These are phyloP conservation scores for Thunnus maccoyii DNA, from an alignment of 2,113 vertebrate genomes.

Conservation along the genomic window DNA sequence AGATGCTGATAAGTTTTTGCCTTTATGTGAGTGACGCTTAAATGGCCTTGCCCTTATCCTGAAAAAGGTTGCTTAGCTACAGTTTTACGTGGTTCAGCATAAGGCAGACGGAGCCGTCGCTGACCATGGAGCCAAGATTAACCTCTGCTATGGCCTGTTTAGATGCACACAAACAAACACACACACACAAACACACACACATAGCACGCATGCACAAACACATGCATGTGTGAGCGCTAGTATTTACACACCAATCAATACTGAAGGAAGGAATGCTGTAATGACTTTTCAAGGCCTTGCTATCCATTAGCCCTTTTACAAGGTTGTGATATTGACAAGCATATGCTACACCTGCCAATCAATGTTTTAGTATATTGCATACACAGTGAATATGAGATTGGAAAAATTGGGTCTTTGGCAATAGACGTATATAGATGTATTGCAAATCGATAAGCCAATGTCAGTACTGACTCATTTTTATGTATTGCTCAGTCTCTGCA, in stretches of 20 bases:
- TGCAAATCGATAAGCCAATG: slow-evolving; percentile 73
- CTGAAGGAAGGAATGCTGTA: slow-evolving; percentile 71
- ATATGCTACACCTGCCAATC: slow-evolving; percentile 68
- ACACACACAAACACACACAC: slow-evolving; percentile 19
- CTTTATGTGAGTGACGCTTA: neutral
- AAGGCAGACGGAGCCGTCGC: slow-evolving; percentile 49
- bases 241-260: slow-evolving; percentile 64
- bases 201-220: slow-evolving; percentile 15
- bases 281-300: slow-evolving; percentile 79
- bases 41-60: slow-evolving; percentile 16
- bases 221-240: slow-evolving; percentile 7
- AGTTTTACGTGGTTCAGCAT: slow-evolving; percentile 24
- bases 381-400: slow-evolving; percentile 69
- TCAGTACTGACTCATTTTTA: slow-evolving; percentile 48
- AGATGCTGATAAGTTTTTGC: neutral
- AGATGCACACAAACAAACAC: slow-evolving; percentile 20
- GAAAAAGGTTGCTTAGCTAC: slow-evolving; percentile 64
- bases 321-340: slow-evolving; percentile 78
- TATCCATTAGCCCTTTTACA: slow-evolving; percentile 73
- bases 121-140: slow-evolving; percentile 69
- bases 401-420: slow-evolving; percentile 62
- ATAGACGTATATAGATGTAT: slow-evolving; percentile 30
- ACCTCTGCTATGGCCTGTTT: slow-evolving; percentile 43
- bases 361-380: slow-evolving; percentile 66
- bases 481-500: slow-evolving; percentile 35